Percentiles rank a stretch among this genome's conserved stretches.
These are phyloP conservation scores for Echinometra lucunter DNA, from an alignment of 53 echinoderm and acorn worm species.

Conservation along the genomic window DNA sequence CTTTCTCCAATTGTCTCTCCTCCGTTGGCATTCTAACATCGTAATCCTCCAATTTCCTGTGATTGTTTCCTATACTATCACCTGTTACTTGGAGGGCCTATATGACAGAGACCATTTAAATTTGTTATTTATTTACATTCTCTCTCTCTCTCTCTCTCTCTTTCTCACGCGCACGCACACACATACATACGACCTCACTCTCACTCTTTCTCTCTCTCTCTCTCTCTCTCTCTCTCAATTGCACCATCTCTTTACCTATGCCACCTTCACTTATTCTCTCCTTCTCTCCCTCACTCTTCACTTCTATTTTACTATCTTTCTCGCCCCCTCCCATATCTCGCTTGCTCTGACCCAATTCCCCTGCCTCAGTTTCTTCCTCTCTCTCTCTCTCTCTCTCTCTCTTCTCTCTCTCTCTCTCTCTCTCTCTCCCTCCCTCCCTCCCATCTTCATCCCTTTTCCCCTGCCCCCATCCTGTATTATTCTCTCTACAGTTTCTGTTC, in stretches of 20 bases:
- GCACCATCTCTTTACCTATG: too few relatives aligned
- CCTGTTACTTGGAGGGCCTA: slow-evolving; percentile 20
- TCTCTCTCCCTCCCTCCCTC: background rate
- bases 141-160: background rate
- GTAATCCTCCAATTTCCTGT: background rate
- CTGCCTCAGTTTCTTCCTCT: background rate
- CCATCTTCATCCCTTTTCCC: background rate
- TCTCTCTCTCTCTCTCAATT: background rate
- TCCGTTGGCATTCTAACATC: background rate
- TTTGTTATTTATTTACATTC: too few relatives aligned
- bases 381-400: background rate
- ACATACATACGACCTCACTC: too few relatives aligned
- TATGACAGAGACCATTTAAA: background rate
- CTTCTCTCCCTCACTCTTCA: background rate
- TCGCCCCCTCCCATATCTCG: background rate
- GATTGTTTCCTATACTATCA: slow-evolving; percentile 20
- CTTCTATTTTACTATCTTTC: background rate
- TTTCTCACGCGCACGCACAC: background rate
- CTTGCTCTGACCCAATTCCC: background rate
- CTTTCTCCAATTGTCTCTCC: background rate
- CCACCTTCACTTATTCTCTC: background rate
- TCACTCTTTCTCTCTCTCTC: background rate
- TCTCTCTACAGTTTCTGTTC: background rate
- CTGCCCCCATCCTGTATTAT: too few relatives aligned
- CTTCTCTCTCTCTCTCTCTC: background rate